Evolutionary conservation across 2,113 vertebrate species (phyloP).

Genomic region (Grammomys dolichurus): DNA sequence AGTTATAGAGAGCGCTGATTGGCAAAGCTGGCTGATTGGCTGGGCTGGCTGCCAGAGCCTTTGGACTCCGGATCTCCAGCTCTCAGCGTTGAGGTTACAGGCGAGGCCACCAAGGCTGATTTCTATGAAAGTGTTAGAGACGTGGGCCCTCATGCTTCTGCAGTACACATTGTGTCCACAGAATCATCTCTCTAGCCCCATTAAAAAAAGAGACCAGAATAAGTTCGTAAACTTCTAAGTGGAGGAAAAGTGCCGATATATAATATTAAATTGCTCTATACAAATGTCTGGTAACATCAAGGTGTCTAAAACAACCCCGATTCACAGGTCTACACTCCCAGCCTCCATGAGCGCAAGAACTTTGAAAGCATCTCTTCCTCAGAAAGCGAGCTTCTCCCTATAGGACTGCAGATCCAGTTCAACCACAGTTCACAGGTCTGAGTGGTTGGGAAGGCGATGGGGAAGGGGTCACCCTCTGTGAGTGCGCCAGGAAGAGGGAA

Average conservation of each 20-base stretch:
- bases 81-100: background rate
- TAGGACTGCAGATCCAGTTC: background rate
- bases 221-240: background rate
- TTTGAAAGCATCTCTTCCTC: fast-evolving
- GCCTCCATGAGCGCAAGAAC: background rate
- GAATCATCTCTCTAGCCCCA: background rate
- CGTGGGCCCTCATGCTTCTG: background rate
- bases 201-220: background rate
- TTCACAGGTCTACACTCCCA: no score
- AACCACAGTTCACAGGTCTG: fast-evolving
- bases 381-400: no score
- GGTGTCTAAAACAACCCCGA: fast-evolving
- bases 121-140: background rate
- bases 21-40: background rate
- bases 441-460: background rate
- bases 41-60: background rate
- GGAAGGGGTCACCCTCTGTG: background rate
- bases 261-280: background rate
- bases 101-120: no score
- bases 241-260: background rate
- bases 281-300: fast-evolving
- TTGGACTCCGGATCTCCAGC: background rate
- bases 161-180: no score
- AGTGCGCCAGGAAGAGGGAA: background rate
- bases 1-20: background rate